Evolutionary conservation across 2,888 invertebrate species (phyloP), one percentile per base, ranked within the genome.

Genomic region (Lysandra coridon): DNA sequence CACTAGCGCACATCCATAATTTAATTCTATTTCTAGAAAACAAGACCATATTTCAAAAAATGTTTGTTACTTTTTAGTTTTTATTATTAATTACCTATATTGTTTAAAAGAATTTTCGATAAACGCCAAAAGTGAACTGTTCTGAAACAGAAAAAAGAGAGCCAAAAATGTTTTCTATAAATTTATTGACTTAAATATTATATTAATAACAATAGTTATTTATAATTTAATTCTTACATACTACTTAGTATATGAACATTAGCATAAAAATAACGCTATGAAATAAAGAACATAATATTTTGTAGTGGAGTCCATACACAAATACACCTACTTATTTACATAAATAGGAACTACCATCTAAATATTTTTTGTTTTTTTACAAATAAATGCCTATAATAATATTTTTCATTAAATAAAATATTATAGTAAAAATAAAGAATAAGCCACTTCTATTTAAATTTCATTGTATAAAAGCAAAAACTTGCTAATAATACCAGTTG

Each of bases 161-260:
- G 30, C 64, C 30, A 30, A 64, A 64, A 30, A 64, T 33, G 69
- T 69, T 69, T 12, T 69, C 33, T 69, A 69, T 33, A 69, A 69
- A 69, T 69, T 69, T 69, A 69, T 69, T 69, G 5, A 69, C 33
- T 69, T 33, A 69, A 37, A 69, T 69, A 64, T 30, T 64, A 30
- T 64, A 64, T 64, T 64, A 33, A 69, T 69, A 69, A 69, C 69
- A 69, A 37, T 33, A 69, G 64, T 23, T 33, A 69, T 69, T 5
- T 69, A 69, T 69, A 69, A 17, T 33, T 37, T 37, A 17, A 30
- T 30, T 62, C 7, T 62, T 64, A 62, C 64, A 14, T 57, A 57
- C 10, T 7, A 62, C 30, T 30, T 30, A 64, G 64, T 64, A 33
- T 57, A 17, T 17, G 57, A 69, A 33, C 33, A 69, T 33, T 69